Evolutionary conservation across 2,797 vertebrate genomes (phyloP).

Genomic region (Argyrosomus regius): DNA sequence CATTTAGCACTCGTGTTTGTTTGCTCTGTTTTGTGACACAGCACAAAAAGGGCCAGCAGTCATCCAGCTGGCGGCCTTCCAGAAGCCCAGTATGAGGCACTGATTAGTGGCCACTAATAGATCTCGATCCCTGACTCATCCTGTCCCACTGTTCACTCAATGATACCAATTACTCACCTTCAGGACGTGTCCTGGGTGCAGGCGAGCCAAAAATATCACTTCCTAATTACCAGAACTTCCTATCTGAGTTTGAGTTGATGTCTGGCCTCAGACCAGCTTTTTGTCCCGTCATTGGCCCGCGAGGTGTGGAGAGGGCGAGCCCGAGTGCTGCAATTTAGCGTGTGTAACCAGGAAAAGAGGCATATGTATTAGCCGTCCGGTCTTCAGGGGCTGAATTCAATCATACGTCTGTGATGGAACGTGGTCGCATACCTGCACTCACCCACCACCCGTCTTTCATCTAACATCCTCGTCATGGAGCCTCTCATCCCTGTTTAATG

Average conservation of each 20-base stretch:
- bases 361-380: not conserved
- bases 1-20: not conserved
- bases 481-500: conserved; percentile 51
- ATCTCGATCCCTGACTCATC: conserved; percentile 73
- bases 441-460: conserved; percentile 4
- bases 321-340: conserved; percentile 1
- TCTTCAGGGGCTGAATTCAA: conserved; percentile 29
- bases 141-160: conserved; percentile 67
- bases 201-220: conserved; percentile 71
- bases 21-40: conserved; percentile 37
- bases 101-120: conserved; percentile 74
- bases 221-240: conserved; percentile 64
- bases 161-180: conserved; percentile 78
- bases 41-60: conserved; percentile 39
- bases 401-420: conserved; percentile 31
- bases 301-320: not conserved
- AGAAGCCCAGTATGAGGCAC: conserved; percentile 53
- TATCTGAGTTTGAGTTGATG: conserved; percentile 35
- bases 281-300: conserved; percentile 3
- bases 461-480: conserved; percentile 28
- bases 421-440: conserved; percentile 27
- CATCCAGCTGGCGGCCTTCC: conserved; percentile 58
- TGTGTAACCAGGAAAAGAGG: conserved; percentile 9
- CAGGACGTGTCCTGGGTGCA: conserved; percentile 46
- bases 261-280: conserved; percentile 20